A percentile compares a stretch with the other conserved stretches of the same genome.
phyloP scores from a whole-genome alignment of 2,888 invertebrate species.

The Brassicogethes aeneus region DNA sequence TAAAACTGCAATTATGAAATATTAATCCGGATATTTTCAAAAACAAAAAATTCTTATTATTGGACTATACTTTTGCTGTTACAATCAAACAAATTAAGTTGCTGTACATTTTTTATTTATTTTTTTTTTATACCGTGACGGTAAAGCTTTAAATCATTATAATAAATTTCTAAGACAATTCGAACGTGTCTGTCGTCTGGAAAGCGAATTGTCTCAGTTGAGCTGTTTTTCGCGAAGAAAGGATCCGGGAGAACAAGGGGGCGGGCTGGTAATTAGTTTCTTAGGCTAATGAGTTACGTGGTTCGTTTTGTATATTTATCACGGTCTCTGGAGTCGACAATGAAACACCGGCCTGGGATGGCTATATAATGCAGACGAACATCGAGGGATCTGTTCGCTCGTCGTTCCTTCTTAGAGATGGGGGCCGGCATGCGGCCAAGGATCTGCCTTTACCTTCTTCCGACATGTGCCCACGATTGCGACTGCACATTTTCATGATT shows the following conservation, averaged over 20 bases:
- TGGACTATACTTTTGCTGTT: too few species aligned
- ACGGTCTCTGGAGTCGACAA: slow-evolving; percentile 33
- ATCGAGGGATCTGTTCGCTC: slow-evolving; percentile 12
- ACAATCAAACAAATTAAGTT: too few species aligned
- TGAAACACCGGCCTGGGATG: slow-evolving; percentile 25
- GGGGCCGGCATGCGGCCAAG: not conserved
- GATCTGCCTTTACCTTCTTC: too few species aligned
- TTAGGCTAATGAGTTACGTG: slow-evolving; percentile 35
- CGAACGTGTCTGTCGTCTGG: not conserved
- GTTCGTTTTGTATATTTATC: slow-evolving; percentile 34
- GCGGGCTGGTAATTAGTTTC: slow-evolving; percentile 30
- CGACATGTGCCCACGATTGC: too few species aligned
- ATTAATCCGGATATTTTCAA: too few species aligned
- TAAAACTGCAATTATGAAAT: too few species aligned
- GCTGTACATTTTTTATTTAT: too few species aligned
- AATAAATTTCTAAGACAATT: too few species aligned
- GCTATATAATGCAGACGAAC: slow-evolving; percentile 27
- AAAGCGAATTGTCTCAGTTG: not conserved
- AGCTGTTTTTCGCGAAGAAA: not conserved
- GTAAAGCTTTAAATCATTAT: too few species aligned
- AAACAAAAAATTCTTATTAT: too few species aligned
- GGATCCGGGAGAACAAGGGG: slow-evolving; percentile 10
- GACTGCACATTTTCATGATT: too few species aligned
- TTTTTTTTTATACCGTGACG: too few species aligned
- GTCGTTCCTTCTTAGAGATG: slow-evolving; percentile 14